A percentile compares a stretch with the other conserved stretches of the same genome.
Conservation (phyloP, 2,888 invertebrate species). For the Blastobasis adustella region DNA sequence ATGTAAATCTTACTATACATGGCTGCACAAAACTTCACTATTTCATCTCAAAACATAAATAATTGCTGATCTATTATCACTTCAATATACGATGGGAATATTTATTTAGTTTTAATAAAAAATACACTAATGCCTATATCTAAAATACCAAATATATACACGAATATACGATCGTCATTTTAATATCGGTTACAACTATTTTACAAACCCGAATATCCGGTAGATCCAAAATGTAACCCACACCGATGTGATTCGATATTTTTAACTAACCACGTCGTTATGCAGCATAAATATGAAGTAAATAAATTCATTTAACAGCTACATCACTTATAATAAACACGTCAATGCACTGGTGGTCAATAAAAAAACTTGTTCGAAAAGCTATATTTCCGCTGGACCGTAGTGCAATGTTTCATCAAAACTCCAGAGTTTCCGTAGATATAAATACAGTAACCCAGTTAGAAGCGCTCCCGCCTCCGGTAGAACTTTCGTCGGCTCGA, state of each 20-base stretch:
- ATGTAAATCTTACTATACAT: too few relatives aligned
- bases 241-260: constrained; percentile 5
- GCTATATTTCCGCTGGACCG: constrained; percentile 17
- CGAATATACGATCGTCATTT: too few relatives aligned
- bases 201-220: background rate
- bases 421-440: constrained; percentile 62
- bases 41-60: too few relatives aligned
- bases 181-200: too few relatives aligned
- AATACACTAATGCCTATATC: too few relatives aligned
- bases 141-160: too few relatives aligned
- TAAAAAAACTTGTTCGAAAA: constrained; percentile 15
- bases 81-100: too few relatives aligned
- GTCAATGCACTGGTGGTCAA: constrained; percentile 26
- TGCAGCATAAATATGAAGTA: constrained; percentile 8
- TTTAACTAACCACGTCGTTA: background rate
- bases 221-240: constrained; percentile 1
- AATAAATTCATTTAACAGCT: constrained; percentile 6
- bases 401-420: constrained; percentile 61
- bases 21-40: too few relatives aligned
- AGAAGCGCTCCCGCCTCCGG: too few relatives aligned
- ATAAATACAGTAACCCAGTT: constrained; percentile 37
- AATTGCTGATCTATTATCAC: too few relatives aligned
- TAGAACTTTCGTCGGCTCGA: too few relatives aligned
- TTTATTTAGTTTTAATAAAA: too few relatives aligned
- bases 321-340: constrained; percentile 21